phyloP scores from a whole-genome alignment of 1,140 invertebrate species.

The Zaprionus tsacasi region DNA sequence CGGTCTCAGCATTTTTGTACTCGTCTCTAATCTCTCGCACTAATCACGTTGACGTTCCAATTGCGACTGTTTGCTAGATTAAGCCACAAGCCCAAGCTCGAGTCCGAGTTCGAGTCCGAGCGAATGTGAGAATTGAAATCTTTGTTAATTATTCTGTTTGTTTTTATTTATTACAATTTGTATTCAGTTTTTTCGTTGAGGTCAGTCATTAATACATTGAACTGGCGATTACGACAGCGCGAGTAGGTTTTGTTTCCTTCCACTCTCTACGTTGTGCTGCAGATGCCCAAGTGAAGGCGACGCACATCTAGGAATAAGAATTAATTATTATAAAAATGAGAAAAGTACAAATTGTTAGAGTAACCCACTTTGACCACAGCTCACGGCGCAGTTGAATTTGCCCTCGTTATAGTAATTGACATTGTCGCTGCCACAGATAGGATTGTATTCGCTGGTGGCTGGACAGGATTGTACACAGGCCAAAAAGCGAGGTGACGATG shows the following conservation, averaged over 20 bases:
- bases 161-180: constrained; percentile 9
- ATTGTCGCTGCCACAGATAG: constrained; percentile 89
- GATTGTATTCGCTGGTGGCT: constrained; percentile 87
- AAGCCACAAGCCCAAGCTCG: neutral
- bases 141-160: constrained; percentile 23
- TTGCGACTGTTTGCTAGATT: constrained; percentile 31
- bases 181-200: constrained; percentile 21
- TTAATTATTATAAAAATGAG: neutral
- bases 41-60: neutral
- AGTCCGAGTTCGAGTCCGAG: neutral
- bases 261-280: constrained; percentile 26
- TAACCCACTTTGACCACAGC: constrained; percentile 86
- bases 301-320: constrained; percentile 35
- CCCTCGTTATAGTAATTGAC: constrained; percentile 87
- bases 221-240: constrained; percentile 24
- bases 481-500: constrained; percentile 51
- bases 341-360: neutral
- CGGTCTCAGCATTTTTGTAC: constrained; percentile 22
- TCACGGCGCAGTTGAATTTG: constrained; percentile 86
- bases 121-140: constrained; percentile 27
- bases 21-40: neutral
- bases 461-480: constrained; percentile 66
- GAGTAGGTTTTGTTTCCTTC: neutral
- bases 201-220: constrained; percentile 34
- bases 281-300: constrained; percentile 35